These are phyloP conservation scores for Campopleginae sp. DNA, from an alignment of 2,888 invertebrate species.

Conservation along the genomic window DNA sequence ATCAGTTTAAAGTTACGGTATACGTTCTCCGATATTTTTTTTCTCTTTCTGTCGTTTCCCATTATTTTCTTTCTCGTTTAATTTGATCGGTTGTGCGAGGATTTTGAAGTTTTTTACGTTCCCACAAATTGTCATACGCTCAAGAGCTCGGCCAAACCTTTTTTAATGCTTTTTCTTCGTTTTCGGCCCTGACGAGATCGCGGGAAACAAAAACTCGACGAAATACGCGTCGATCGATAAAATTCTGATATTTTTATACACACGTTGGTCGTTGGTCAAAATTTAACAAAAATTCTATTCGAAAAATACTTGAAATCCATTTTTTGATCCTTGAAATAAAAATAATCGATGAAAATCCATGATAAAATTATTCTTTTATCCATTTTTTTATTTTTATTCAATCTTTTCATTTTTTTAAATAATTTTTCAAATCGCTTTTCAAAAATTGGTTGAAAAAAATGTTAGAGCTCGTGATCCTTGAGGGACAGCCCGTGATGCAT, in stretches of 20 bases:
- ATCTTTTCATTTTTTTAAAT: no score
- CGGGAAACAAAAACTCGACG: constrained; percentile 5
- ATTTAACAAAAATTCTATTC: neutral
- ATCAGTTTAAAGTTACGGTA: constrained; percentile 58
- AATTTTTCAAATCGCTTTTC: neutral
- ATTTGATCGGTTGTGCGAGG: constrained; percentile 14
- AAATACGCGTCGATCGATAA: neutral
- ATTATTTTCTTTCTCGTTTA: constrained; percentile 18
- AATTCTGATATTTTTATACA: neutral
- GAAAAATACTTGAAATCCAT: neutral
- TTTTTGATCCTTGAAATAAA: neutral
- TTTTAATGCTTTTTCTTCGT: neutral
- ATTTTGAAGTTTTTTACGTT: neutral
- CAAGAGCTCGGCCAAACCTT: neutral
- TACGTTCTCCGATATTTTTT: constrained; percentile 35
- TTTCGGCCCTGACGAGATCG: constrained; percentile 12
- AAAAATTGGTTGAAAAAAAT: neutral
- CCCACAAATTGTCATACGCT: neutral
- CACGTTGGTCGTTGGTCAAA: neutral
- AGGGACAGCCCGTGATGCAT: neutral
- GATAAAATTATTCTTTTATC: no score
- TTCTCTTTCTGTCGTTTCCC: neutral
- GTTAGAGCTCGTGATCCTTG: neutral
- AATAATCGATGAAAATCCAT: no score
- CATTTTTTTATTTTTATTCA: no score